phyloP scores from a whole-genome alignment of 2,888 invertebrate genomes.

The Mystacides longicornis region DNA sequence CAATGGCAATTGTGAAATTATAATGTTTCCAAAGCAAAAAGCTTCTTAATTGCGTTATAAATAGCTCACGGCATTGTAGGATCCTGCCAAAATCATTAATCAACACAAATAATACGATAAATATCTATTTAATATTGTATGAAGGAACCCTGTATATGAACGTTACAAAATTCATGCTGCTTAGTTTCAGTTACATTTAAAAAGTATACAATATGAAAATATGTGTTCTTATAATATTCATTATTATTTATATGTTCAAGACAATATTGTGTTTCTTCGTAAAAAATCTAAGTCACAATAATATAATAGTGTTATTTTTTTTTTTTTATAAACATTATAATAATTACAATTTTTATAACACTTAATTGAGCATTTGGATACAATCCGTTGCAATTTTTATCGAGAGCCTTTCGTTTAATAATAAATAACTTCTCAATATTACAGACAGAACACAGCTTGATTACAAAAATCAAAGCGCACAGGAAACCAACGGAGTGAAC shows the following conservation, averaged over 20 bases:
- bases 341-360: too few relatives aligned
- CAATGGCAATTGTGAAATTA: conserved; percentile 18
- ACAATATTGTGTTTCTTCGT: conserved; percentile 11
- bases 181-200: conserved; percentile 3
- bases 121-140: not conserved
- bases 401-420: too few relatives aligned
- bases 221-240: conserved; percentile 11
- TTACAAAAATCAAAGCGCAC: too few relatives aligned
- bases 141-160: conserved; percentile 14
- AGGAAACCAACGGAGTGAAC: too few relatives aligned
- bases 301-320: too few relatives aligned
- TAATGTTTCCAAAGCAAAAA: conserved; percentile 9
- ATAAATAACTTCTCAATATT: too few relatives aligned
- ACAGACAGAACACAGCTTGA: too few relatives aligned
- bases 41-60: not conserved
- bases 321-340: too few relatives aligned
- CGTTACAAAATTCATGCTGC: conserved; percentile 1
- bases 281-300: conserved; percentile 24
- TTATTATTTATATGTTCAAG: not conserved
- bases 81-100: not conserved
- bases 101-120: not conserved
- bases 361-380: conserved; percentile 24
- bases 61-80: not conserved
- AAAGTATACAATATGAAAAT: conserved; percentile 12
- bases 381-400: too few relatives aligned